Conservation (phyloP, 2,888 invertebrate species). For the Drosophila vallismaia region DNA sequence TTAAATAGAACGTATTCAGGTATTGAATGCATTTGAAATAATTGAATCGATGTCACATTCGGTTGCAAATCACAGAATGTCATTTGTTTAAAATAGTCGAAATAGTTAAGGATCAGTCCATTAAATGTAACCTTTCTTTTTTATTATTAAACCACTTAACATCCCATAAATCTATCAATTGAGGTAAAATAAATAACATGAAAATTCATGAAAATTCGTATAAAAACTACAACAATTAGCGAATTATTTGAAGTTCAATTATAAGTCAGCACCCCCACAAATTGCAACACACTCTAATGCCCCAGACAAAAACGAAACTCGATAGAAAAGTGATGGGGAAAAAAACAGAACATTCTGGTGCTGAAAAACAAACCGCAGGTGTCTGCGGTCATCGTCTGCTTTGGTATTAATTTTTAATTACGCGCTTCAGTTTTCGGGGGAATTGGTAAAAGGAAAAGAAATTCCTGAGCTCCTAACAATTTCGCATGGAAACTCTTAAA, state of each 20-base stretch:
- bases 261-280: conserved; percentile 11
- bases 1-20: conserved; percentile 30
- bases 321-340: conserved; percentile 18
- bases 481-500: background rate
- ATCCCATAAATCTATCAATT: background rate
- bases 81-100: conserved; percentile 6
- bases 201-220: background rate
- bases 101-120: background rate
- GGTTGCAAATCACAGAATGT: conserved; percentile 10
- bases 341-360: conserved; percentile 4
- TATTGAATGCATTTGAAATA: conserved; percentile 10
- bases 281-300: conserved; percentile 9
- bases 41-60: conserved; percentile 29
- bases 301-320: conserved; percentile 8
- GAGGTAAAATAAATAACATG: background rate
- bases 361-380: conserved; percentile 32
- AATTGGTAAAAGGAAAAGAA: conserved; percentile 16
- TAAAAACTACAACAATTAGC: conserved; percentile 17
- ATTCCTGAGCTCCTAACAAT: conserved; percentile 4
- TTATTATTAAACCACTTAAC: background rate
- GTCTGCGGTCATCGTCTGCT: conserved; percentile 29
- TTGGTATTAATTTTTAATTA: conserved; percentile 58
- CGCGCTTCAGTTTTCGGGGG: conserved; percentile 44
- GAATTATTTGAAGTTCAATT: conserved; percentile 29
- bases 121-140: background rate